Evolutionary conservation across 2,797 vertebrate genomes (phyloP), one percentile per base, ranked within the genome.

Genomic region (Simalia tracyae): DNA sequence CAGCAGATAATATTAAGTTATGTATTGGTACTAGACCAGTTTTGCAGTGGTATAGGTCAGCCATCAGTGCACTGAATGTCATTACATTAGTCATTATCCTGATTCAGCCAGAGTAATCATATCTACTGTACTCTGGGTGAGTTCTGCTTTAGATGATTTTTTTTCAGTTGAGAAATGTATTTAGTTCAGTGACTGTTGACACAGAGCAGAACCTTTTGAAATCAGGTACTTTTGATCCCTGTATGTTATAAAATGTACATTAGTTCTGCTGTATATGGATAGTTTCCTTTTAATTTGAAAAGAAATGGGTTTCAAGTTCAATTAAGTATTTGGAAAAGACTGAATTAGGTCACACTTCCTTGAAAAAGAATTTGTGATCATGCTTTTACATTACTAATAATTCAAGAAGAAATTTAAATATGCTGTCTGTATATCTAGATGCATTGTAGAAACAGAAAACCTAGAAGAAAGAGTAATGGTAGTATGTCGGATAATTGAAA

Each of bases 391-490:
- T 81, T 93, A 9, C 6, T 88, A 94, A 1, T 0, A 0, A 36
- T 92, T 85, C 90, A 90, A 50, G 26, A 90, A 76, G 59, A 90
- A 93, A 87, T 46, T 89, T 60, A 89, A 68, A 31, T 91, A 93
- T 95, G 64, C 61, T 93, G 60, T 93, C 96, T 97, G 63, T 94
- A 86, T 95, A 72, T 96, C 93, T 93, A 99, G 99, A 96, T 99
- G 98, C 94, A 99, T 99, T 2, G 98, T 99, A 91, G 99, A 99
- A 97, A 98, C 99, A 0, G 99, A 99, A 97, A 99, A 99, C 95
- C 96, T 99, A 89, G 99, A 99, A 95, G 99, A 99, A 96, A 98
- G 99, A 86, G 98, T 98, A 6, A 98, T 98, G 1, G 98, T 99
- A 26, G 98, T 99, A 92, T 98, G 98, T 42, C 98, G 99, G 64